Percentiles rank a stretch among this genome's conserved stretches.
Conservation (phyloP, 1,140 invertebrate genomes). For the Gonatopus flavifemur region DNA sequence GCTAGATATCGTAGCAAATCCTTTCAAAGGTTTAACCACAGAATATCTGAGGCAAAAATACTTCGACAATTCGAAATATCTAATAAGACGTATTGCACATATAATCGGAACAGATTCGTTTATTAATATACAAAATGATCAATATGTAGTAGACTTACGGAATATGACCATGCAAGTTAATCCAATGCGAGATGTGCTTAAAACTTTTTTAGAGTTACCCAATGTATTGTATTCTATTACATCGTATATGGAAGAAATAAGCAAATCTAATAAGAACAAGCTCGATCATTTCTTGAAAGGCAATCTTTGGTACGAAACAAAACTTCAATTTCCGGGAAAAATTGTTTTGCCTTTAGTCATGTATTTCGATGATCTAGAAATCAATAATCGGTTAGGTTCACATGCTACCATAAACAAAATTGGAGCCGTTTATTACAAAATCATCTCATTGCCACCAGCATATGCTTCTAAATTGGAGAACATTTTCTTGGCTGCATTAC, state of each 20-base stretch:
- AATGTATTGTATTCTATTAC: neutral
- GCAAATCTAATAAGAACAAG: too few relatives aligned
- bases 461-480: constrained; percentile 6
- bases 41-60: constrained; percentile 8
- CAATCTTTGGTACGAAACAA: too few relatives aligned
- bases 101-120: too few relatives aligned
- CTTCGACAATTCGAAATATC: constrained; percentile 3
- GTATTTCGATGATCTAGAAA: constrained; percentile 6
- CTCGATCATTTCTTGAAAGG: too few relatives aligned
- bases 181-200: neutral
- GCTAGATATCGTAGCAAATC: constrained; percentile 2
- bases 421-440: constrained; percentile 2
- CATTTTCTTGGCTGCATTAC: constrained; percentile 4
- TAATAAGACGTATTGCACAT: too few relatives aligned
- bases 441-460: neutral
- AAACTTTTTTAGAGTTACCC: neutral
- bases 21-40: constrained; percentile 8
- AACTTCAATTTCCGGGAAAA: too few relatives aligned
- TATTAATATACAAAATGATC: too few relatives aligned
- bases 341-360: constrained; percentile 1
- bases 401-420: constrained; percentile 5
- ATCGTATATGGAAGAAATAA: neutral
- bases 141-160: too few relatives aligned
- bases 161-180: too few relatives aligned
- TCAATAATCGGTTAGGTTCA: constrained; percentile 4